Evolutionary conservation across 1,140 invertebrate genomes (phyloP).

Genomic region (Drosophila nigrodunni): DNA sequence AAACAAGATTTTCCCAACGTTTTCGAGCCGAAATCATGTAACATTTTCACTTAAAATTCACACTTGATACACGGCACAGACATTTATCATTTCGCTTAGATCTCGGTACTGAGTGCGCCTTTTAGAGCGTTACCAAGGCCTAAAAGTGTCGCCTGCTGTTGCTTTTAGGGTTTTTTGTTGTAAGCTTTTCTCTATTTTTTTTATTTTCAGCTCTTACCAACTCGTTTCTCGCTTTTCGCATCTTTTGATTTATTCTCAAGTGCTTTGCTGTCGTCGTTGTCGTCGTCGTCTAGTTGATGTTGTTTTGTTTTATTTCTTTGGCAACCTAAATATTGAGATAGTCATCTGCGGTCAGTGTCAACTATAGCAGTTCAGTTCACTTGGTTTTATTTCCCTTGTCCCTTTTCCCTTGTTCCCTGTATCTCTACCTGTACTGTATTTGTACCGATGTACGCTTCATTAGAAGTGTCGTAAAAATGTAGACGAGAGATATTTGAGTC

Average conservation of each 20-base stretch:
- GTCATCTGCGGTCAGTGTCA: conserved; percentile 75
- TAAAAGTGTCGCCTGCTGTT: conserved; percentile 60
- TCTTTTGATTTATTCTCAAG: conserved; percentile 81
- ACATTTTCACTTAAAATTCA: conserved; percentile 81
- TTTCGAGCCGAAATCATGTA: conserved; percentile 40
- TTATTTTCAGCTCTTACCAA: conserved; percentile 20
- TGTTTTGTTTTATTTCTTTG: conserved; percentile 59
- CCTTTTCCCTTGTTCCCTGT: conserved; percentile 9
- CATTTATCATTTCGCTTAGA: conserved; percentile 79
- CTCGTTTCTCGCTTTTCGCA: conserved; percentile 68
- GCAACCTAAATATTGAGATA: conserved; percentile 79
- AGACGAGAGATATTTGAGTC: conserved; percentile 20
- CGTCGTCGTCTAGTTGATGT: not conserved
- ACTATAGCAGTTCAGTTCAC: conserved; percentile 41
- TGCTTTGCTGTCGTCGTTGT: conserved; percentile 29
- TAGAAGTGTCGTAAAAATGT: conserved; percentile 53
- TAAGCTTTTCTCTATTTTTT: conserved; percentile 6
- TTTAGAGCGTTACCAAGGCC: conserved; percentile 56
- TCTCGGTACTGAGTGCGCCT: conserved; percentile 56
- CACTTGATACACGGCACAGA: conserved; percentile 71
- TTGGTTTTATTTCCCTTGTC: conserved; percentile 25
- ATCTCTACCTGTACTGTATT: not conserved
- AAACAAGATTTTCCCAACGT: conserved; percentile 54
- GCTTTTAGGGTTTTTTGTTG: conserved; percentile 42
- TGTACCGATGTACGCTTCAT: conserved; percentile 42